These are phyloP conservation scores for Drosophila sp. DNA, from an alignment of 1,140 invertebrate species.

Conservation along the genomic window DNA sequence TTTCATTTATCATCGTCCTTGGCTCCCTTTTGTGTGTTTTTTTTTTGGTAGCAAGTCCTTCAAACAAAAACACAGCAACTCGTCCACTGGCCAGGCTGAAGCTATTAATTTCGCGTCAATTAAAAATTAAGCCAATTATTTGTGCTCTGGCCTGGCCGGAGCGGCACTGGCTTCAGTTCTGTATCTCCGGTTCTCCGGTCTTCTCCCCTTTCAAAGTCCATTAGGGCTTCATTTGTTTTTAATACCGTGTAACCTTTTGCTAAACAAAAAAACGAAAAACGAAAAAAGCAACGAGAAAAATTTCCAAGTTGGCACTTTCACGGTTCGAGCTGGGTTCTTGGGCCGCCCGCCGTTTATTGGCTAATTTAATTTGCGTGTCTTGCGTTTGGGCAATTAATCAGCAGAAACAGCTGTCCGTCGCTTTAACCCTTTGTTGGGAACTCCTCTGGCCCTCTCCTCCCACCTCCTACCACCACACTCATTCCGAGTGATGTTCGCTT, in stretches of 20 bases:
- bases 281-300: constrained; percentile 46
- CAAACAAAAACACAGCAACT: constrained; percentile 7
- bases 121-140: constrained; percentile 81
- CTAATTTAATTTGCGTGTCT: constrained; percentile 81
- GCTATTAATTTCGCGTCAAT: constrained; percentile 81
- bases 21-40: constrained; percentile 8
- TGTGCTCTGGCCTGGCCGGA: constrained; percentile 47
- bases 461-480: neutral
- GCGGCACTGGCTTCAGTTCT: constrained; percentile 32
- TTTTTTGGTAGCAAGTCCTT: constrained; percentile 2
- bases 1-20: constrained; percentile 40
- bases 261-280: constrained; percentile 47
- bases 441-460: neutral
- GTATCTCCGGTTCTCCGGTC: constrained; percentile 5
- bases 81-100: constrained; percentile 52
- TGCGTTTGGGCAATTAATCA: constrained; percentile 80
- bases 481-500: neutral
- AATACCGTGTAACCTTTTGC: constrained; percentile 76
- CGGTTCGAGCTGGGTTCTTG: constrained; percentile 43
- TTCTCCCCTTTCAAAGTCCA: constrained; percentile 68
- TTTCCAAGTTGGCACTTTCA: constrained; percentile 78
- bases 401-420: constrained; percentile 75
- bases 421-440: constrained; percentile 58
- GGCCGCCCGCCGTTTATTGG: constrained; percentile 74
- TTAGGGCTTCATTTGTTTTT: constrained; percentile 81